These are phyloP conservation scores for Odobenus rosmarus DNA, from an alignment of 2,113 vertebrate genomes.

Conservation along the genomic window DNA sequence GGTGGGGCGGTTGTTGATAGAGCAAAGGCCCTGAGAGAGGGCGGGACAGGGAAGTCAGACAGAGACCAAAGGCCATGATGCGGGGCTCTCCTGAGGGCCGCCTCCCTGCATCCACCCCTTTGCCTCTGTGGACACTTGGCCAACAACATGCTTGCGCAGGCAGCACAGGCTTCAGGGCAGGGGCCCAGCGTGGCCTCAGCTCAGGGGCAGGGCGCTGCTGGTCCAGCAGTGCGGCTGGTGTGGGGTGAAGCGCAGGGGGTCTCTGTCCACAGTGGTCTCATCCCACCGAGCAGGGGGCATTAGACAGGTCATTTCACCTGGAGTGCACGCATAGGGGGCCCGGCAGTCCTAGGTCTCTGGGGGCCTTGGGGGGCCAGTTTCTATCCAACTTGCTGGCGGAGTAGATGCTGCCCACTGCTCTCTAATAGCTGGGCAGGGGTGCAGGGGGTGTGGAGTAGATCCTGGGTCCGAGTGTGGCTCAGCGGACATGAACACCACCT, in stretches of 20 bases:
- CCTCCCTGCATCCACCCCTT: background rate
- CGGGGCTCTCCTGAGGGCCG: background rate
- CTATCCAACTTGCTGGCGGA: background rate
- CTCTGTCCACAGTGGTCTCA: accelerated
- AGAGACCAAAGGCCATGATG: background rate
- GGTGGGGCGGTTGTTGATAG: background rate
- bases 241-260: background rate
- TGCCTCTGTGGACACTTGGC: background rate
- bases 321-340: background rate
- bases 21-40: background rate
- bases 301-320: background rate
- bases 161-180: too few species aligned
- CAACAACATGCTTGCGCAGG: background rate
- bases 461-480: background rate
- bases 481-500: background rate
- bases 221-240: background rate
- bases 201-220: background rate
- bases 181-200: background rate
- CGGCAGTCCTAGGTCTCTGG: background rate
- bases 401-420: background rate
- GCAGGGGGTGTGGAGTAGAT: background rate
- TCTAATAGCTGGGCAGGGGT: background rate
- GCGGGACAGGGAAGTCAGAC: too few species aligned
- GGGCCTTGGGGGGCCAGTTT: background rate
- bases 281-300: background rate